Percentiles rank a stretch among this genome's conserved stretches.
Conservation (phyloP, 2,113 vertebrate genomes). For the Xenus cinereus region DNA sequence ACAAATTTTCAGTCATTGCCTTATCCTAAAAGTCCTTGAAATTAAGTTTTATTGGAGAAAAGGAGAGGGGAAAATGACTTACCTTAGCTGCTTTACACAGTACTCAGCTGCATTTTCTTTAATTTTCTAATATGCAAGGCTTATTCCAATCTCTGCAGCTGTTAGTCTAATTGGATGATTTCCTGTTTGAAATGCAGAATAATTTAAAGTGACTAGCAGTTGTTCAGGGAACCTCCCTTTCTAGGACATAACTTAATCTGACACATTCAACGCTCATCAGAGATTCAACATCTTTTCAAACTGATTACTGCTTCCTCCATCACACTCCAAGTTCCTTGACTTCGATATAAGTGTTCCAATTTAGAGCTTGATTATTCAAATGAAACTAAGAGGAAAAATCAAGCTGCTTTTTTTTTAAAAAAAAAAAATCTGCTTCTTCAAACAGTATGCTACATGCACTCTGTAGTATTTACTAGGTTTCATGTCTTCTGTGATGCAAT, state of each 20-base stretch:
- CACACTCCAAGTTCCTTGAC: constrained; percentile 23
- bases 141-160: constrained; percentile 57
- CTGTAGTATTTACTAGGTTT: background rate
- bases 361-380: constrained; percentile 55
- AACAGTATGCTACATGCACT: background rate
- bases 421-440: background rate
- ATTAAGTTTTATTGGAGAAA: constrained; percentile 15
- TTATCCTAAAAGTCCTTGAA: constrained; percentile 21
- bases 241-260: constrained; percentile 57
- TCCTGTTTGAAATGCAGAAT: constrained; percentile 70
- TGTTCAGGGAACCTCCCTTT: constrained; percentile 67
- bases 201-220: constrained; percentile 69
- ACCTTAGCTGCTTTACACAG: constrained; percentile 6
- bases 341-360: constrained; percentile 51
- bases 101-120: constrained; percentile 40
- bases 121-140: constrained; percentile 42
- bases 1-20: background rate
- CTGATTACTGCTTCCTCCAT: constrained; percentile 45
- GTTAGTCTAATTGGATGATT: constrained; percentile 69
- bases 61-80: background rate
- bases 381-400: constrained; percentile 20
- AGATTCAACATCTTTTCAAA: constrained; percentile 64
- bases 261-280: constrained; percentile 57
- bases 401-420: background rate
- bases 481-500: background rate